Evolutionary conservation across 2,888 invertebrate species (phyloP).

Genomic region (Gymnosoma rotundatum): DNA sequence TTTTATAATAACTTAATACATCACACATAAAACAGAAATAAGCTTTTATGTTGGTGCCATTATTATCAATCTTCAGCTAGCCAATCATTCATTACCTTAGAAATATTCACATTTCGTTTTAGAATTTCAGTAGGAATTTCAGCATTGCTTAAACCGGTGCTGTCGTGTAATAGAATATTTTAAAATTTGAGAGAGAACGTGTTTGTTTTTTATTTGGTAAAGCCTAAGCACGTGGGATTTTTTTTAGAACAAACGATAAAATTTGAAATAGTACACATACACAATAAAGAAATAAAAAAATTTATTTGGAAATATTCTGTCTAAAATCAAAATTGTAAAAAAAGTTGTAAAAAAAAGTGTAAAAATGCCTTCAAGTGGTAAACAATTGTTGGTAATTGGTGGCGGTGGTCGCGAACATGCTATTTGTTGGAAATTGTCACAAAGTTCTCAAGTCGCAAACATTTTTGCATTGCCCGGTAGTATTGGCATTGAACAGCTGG

Average conservation of each 20-base stretch:
- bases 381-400: conserved; percentile 91
- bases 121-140: conserved; percentile 62
- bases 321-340: not conserved
- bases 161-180: conserved; percentile 4
- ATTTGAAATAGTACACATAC: conserved; percentile 3
- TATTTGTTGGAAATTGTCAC: conserved; percentile 95
- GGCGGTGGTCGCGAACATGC: conserved; percentile 98
- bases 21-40: conserved; percentile 31
- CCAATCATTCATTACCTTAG: conserved; percentile 39
- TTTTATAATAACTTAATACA: conserved; percentile 28
- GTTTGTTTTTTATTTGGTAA: conserved; percentile 19
- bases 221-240: conserved; percentile 55
- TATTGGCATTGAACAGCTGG: conserved; percentile 87
- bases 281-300: not conserved
- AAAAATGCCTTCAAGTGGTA: conserved; percentile 74
- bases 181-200: not conserved
- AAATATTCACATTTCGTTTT: conserved; percentile 29
- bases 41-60: conserved; percentile 33
- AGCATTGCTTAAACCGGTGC: conserved; percentile 65
- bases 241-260: conserved; percentile 12
- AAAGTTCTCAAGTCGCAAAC: conserved; percentile 87
- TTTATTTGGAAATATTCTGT: not conserved
- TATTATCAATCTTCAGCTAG: conserved; percentile 26
- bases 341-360: not conserved
- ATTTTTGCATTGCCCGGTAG: conserved; percentile 95